Conservation (phyloP, 2,113 vertebrate genomes). For the Onychorhynchus coronatus region DNA sequence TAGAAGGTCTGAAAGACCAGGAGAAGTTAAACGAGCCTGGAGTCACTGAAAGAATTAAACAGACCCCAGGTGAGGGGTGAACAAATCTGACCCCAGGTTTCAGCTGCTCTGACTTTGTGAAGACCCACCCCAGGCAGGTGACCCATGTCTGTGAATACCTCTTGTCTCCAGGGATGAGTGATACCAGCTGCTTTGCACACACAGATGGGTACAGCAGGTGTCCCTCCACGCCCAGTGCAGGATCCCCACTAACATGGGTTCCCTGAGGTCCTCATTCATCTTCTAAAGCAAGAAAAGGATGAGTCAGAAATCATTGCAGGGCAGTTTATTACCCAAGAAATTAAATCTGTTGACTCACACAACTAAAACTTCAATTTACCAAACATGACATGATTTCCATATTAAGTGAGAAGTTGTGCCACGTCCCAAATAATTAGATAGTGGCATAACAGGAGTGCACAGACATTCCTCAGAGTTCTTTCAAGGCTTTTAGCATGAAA, state of each 20-base stretch:
- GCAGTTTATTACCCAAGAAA: slow-evolving; percentile 38
- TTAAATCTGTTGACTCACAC: slow-evolving; percentile 48
- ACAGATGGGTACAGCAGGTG: accelerated
- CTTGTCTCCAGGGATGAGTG: not conserved
- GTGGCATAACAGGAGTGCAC: not conserved
- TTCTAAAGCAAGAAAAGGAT: not conserved
- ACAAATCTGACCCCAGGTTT: not conserved
- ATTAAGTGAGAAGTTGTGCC: not conserved
- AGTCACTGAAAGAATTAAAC: not conserved
- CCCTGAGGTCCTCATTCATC: accelerated
- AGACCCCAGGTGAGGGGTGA: not conserved
- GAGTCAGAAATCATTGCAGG: slow-evolving; percentile 13
- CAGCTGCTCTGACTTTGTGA: accelerated
- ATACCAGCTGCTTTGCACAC: not conserved
- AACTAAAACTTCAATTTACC: slow-evolving; percentile 30
- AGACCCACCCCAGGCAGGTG: not conserved
- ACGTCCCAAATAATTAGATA: not conserved
- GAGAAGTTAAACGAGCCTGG: not conserved
- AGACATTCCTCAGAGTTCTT: not conserved
- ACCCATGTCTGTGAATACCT: accelerated
- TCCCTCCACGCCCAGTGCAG: accelerated
- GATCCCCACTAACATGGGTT: accelerated
- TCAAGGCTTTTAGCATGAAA: not conserved
- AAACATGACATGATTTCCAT: not conserved
- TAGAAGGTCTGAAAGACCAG: not conserved